Conservation (phyloP, 2,113 vertebrate genomes). For the Caranx melampygus region DNA sequence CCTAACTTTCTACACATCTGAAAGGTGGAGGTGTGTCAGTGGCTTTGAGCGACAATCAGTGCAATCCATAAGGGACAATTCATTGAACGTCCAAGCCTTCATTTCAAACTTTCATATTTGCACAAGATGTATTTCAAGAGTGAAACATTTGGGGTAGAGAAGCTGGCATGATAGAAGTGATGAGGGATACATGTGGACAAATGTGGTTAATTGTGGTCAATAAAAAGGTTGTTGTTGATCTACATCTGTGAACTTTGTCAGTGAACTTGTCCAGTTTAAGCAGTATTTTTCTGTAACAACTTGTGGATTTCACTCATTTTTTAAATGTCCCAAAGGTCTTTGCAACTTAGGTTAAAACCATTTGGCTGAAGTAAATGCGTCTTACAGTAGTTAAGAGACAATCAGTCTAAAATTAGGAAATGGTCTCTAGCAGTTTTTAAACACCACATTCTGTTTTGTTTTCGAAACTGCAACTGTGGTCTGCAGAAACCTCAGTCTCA, state of each 20-base stretch:
- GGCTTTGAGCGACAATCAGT: neutral
- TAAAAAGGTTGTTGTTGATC: neutral
- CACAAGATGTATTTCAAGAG: neutral
- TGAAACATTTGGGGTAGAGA: neutral
- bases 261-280: neutral
- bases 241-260: neutral
- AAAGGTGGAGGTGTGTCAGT: neutral
- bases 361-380: neutral
- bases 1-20: neutral
- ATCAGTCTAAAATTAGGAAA: too few species aligned
- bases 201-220: neutral
- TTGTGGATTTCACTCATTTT: neutral
- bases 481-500: neutral
- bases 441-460: too few species aligned
- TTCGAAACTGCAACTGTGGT: too few species aligned
- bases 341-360: too few species aligned
- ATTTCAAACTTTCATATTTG: neutral
- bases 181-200: neutral
- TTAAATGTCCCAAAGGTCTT: neutral
- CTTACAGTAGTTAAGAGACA: too few species aligned
- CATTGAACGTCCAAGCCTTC: neutral
- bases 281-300: neutral
- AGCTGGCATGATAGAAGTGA: neutral
- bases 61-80: conserved; percentile 2
- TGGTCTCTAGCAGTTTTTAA: too few species aligned